These are phyloP conservation scores for Stichodactyla mertensii DNA, from an alignment of 64 coral and sea anemone species.

Conservation along the genomic window DNA sequence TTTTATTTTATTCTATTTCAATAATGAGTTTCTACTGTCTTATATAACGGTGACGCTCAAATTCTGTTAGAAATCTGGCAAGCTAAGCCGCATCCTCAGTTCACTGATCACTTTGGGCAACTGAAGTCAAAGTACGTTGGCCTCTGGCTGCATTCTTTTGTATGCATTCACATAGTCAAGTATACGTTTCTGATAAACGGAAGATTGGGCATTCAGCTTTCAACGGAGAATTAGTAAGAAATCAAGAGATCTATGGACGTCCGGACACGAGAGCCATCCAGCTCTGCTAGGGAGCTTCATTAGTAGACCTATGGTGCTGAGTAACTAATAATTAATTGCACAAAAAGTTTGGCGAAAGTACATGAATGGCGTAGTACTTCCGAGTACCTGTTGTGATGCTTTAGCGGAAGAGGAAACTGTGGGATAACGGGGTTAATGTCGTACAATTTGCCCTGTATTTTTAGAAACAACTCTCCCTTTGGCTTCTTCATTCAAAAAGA, in stretches of 20 bases:
- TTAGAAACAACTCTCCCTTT: neutral
- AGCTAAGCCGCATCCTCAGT: too few relatives aligned
- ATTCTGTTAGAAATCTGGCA: too few relatives aligned
- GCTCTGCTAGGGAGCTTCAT: neutral
- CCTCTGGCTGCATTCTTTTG: too few relatives aligned
- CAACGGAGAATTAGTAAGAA: neutral
- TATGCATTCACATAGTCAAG: too few relatives aligned
- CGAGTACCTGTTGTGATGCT: constrained; percentile 13
- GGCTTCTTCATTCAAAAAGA: neutral
- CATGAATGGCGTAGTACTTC: constrained; percentile 8
- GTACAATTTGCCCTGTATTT: neutral
- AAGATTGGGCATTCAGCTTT: constrained; percentile 11
- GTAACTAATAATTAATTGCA: neutral
- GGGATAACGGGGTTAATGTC: neutral
- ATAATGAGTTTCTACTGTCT: too few relatives aligned
- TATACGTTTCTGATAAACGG: neutral
- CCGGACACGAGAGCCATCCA: neutral
- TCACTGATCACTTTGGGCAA: too few relatives aligned
- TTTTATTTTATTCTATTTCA: too few relatives aligned
- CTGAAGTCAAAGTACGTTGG: too few relatives aligned
- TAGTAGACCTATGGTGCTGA: neutral
- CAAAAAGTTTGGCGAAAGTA: neutral
- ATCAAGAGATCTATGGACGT: neutral
- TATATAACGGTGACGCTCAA: too few relatives aligned
- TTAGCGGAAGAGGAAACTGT: neutral